phyloP scores from a whole-genome alignment of 2,888 invertebrate genomes.

The Nebria salina region DNA sequence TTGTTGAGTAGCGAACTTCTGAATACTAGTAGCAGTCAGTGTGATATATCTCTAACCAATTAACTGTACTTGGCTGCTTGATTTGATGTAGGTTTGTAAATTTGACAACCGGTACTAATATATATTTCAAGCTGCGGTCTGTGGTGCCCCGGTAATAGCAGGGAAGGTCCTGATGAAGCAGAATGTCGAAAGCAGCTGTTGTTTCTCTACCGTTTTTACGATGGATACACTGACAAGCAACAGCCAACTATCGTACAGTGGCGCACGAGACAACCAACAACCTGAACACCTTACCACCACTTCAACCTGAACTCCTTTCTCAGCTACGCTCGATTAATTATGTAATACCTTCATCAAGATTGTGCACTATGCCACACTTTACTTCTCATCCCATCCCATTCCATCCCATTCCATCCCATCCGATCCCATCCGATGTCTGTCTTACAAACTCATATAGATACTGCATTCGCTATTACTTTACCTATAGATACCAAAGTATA shows the following conservation, averaged over 20 bases:
- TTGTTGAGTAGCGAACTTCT: conserved; percentile 18
- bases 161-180: conserved; percentile 41
- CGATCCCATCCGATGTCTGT: background rate
- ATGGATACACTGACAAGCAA: conserved; percentile 41
- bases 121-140: conserved; percentile 44
- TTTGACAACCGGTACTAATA: conserved; percentile 46
- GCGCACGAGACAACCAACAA: conserved; percentile 21
- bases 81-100: conserved; percentile 46
- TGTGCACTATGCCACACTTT: conserved; percentile 13
- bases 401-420: background rate
- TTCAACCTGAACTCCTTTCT: background rate
- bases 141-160: conserved; percentile 35
- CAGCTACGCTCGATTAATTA: conserved; percentile 37
- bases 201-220: conserved; percentile 42
- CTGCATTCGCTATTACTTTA: background rate
- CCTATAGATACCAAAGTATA: background rate
- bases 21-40: conserved; percentile 24
- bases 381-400: background rate
- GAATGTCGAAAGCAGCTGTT: conserved; percentile 46
- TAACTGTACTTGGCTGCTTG: conserved; percentile 44
- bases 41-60: conserved; percentile 42
- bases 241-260: conserved; percentile 30
- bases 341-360: conserved; percentile 38
- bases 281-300: background rate
- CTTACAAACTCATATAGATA: conserved; percentile 8